Evolutionary conservation across 2,888 invertebrate species (phyloP).

Genomic region (Caenorhabditis sp.): DNA sequence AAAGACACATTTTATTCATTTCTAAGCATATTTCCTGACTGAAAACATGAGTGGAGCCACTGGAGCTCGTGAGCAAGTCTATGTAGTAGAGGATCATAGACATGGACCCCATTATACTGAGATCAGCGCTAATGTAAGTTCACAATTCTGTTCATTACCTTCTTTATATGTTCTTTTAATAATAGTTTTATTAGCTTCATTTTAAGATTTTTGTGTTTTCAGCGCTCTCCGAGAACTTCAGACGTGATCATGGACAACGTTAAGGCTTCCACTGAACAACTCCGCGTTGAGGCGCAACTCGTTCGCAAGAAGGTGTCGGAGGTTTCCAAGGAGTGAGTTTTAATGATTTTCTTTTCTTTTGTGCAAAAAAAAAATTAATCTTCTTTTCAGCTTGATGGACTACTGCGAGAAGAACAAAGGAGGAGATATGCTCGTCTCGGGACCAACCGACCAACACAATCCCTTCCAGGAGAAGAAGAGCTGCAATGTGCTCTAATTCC

Average conservation of each 20-base stretch:
- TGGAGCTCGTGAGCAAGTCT: neutral
- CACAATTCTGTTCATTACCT: no score
- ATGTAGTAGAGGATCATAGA: neutral
- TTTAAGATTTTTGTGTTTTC: neutral
- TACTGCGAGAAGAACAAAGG: constrained; percentile 65
- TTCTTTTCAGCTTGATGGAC: constrained; percentile 59
- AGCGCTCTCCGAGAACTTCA: constrained; percentile 4
- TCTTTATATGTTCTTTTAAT: neutral
- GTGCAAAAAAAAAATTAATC: neutral
- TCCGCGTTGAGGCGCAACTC: constrained; percentile 55
- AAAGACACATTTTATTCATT: no score
- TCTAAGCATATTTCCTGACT: no score
- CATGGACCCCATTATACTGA: neutral
- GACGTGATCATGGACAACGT: constrained; percentile 36
- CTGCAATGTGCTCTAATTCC: constrained; percentile 54
- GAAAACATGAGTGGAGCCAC: neutral
- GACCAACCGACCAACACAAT: constrained; percentile 61
- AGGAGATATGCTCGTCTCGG: constrained; percentile 58
- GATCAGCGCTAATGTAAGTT: neutral
- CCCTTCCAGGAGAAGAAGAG: constrained; percentile 69
- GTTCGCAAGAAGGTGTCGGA: constrained; percentile 63
- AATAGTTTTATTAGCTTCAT: neutral
- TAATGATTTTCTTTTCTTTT: no score
- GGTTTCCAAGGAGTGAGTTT: constrained; percentile 60
- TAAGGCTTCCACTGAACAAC: constrained; percentile 55